Evolutionary conservation across 2,797 vertebrate species (phyloP).

Genomic region (Phoeniculus purpureus): DNA sequence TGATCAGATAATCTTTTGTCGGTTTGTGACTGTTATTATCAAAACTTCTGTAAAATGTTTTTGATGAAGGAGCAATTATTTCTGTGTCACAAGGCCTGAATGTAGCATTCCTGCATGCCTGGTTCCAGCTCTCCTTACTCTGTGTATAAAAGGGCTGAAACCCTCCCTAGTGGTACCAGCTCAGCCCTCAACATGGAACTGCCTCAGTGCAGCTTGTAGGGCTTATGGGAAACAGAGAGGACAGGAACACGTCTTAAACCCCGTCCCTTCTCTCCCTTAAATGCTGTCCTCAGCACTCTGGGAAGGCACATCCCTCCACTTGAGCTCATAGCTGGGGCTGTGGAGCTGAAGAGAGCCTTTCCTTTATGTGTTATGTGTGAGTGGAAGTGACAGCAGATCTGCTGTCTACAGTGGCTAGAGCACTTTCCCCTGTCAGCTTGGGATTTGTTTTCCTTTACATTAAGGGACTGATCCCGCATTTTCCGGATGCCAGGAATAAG

Average conservation of each 20-base stretch:
- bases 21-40: neutral
- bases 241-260: neutral
- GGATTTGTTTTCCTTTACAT: neutral
- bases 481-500: neutral
- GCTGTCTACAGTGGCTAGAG: neutral
- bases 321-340: neutral
- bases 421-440: neutral
- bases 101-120: neutral
- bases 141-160: neutral
- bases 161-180: neutral
- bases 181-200: neutral
- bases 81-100: neutral
- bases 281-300: accelerated
- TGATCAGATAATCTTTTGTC: neutral
- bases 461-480: neutral
- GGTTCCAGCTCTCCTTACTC: accelerated
- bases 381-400: neutral
- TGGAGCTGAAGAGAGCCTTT: neutral
- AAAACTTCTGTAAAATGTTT: neutral
- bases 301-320: neutral
- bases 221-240: neutral
- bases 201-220: neutral
- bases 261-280: neutral
- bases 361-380: neutral
- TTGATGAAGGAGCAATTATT: neutral